Evolutionary conservation across 2,797 vertebrate genomes (phyloP).

Genomic region (Arnoldichthys spilopterus): DNA sequence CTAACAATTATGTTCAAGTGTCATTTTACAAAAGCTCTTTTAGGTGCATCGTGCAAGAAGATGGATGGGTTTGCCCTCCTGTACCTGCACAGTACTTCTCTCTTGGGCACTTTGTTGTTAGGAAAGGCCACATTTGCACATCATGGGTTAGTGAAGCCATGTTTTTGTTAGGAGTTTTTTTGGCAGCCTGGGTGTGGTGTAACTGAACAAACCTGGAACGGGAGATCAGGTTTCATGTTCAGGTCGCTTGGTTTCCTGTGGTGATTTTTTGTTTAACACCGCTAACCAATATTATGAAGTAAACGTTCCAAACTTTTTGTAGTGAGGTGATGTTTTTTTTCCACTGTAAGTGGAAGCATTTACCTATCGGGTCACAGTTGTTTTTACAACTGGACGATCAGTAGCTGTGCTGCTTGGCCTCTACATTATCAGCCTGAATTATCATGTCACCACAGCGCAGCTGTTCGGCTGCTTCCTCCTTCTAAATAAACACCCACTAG

Average conservation of each 20-base stretch:
- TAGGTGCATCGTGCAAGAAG: neutral
- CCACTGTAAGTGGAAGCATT: constrained; percentile 26
- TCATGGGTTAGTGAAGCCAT: constrained; percentile 14
- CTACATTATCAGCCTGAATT: constrained; percentile 41
- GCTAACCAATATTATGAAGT: neutral
- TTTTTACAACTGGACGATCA: constrained; percentile 43
- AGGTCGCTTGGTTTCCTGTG: neutral
- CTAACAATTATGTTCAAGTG: constrained; percentile 4
- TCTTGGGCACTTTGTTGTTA: neutral
- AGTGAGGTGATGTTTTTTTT: neutral
- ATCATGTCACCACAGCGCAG: constrained; percentile 53
- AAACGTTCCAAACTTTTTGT: constrained; percentile 17
- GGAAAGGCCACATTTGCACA: constrained; percentile 23
- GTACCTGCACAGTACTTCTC: neutral
- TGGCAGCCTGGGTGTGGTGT: neutral
- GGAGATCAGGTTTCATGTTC: constrained; percentile 36
- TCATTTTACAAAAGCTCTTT: constrained; percentile 15
- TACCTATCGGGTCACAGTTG: constrained; percentile 21
- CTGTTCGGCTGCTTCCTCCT: constrained; percentile 54
- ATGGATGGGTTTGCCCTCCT: constrained; percentile 17
- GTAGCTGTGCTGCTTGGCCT: constrained; percentile 37
- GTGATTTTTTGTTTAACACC: constrained; percentile 3
- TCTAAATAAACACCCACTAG: constrained; percentile 48
- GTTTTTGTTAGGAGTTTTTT: neutral
- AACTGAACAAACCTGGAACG: constrained; percentile 19